phyloP scores from a whole-genome alignment of 2,888 invertebrate genomes.

The Andrena chrysosceles region DNA sequence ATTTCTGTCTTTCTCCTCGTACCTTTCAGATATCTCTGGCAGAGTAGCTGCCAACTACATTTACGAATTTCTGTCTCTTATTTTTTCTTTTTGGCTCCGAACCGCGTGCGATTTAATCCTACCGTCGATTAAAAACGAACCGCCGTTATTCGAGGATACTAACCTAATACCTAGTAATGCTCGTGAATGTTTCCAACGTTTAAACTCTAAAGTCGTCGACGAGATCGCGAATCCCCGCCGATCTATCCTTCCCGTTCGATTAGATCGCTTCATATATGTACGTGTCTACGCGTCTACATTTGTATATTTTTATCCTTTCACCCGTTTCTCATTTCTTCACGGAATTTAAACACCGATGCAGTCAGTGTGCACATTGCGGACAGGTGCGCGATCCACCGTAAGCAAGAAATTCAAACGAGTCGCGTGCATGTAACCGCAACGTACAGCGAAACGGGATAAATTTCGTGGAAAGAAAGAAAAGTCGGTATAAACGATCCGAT shows the following conservation, averaged over 20 bases:
- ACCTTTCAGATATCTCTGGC: constrained; percentile 63
- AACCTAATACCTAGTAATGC: constrained; percentile 56
- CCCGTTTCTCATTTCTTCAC: constrained; percentile 1
- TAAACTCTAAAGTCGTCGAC: not conserved
- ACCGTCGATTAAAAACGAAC: constrained; percentile 49
- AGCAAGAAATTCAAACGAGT: not conserved
- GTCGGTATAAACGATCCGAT: not conserved
- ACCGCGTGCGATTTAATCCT: constrained; percentile 55
- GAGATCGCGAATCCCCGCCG: not conserved
- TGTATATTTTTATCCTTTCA: not conserved
- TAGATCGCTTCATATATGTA: constrained; percentile 13
- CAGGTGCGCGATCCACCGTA: constrained; percentile 1
- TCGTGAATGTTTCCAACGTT: constrained; percentile 39
- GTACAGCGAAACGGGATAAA: not conserved
- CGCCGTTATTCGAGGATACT: constrained; percentile 41
- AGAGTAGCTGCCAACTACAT: constrained; percentile 23
- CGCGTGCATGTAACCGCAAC: too few relatives aligned
- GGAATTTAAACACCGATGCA: constrained; percentile 19
- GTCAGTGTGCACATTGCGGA: not conserved
- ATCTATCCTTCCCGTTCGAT: constrained; percentile 27
- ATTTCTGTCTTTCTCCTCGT: constrained; percentile 50
- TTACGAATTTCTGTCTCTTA: constrained; percentile 34
- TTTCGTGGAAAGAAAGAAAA: not conserved
- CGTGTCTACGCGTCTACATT: not conserved
- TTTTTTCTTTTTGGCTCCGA: constrained; percentile 45